Evolutionary conservation across 2,888 invertebrate species (phyloP).

Genomic region (Stenolophus ochropezus): DNA sequence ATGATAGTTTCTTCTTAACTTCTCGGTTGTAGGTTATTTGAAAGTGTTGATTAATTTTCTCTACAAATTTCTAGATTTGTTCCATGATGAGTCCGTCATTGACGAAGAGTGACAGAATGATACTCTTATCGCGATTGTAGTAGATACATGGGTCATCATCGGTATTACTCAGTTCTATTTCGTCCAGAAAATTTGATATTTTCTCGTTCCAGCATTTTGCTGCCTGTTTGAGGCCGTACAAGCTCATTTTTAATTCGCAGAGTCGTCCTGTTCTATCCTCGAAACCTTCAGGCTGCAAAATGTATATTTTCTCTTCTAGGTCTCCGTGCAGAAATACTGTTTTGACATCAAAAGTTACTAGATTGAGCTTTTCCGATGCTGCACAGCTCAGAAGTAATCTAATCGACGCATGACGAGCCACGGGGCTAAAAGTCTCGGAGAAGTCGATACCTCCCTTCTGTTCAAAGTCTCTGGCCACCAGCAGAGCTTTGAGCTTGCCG

Average conservation of each 20-base stretch:
- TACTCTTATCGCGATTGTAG: constrained; percentile 37
- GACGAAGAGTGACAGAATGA: constrained; percentile 32
- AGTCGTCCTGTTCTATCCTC: constrained; percentile 49
- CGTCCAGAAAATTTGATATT: constrained; percentile 20
- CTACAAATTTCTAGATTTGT: constrained; percentile 39
- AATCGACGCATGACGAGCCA: constrained; percentile 63
- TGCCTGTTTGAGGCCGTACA: constrained; percentile 45
- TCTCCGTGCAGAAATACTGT: constrained; percentile 60
- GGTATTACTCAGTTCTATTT: constrained; percentile 41
- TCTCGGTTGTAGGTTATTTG: constrained; percentile 32
- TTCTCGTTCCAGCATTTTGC: too few species aligned
- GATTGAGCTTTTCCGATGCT: constrained; percentile 51
- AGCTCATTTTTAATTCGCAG: constrained; percentile 36
- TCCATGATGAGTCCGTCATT: constrained; percentile 33
- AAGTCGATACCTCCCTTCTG: constrained; percentile 62
- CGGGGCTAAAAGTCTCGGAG: constrained; percentile 64
- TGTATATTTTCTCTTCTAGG: constrained; percentile 48
- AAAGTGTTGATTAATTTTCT: constrained; percentile 28
- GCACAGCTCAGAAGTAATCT: constrained; percentile 63
- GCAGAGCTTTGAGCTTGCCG: constrained; percentile 18
- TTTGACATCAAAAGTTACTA: constrained; percentile 61
- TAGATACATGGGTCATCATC: constrained; percentile 41
- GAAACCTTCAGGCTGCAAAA: constrained; percentile 51
- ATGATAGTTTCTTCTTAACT: constrained; percentile 36
- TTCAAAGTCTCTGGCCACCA: constrained; percentile 63